These are phyloP conservation scores for Pachypeltis micranthus DNA, from an alignment of 1,140 invertebrate species.

Conservation along the genomic window DNA sequence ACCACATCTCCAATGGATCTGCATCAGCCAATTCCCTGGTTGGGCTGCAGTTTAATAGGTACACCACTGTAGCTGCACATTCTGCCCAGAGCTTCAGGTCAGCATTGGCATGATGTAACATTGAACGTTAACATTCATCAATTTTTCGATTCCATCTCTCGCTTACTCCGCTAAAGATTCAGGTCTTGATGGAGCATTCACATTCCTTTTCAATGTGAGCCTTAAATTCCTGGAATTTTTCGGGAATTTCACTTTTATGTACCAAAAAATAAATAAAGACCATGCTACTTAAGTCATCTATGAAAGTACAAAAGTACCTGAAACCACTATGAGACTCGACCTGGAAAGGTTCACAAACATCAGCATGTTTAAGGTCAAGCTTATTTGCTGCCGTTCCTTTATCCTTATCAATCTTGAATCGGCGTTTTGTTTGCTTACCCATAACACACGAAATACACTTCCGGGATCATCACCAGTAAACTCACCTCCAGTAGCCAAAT, in stretches of 20 bases:
- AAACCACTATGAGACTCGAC: conserved; percentile 25
- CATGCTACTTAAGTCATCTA: conserved; percentile 32
- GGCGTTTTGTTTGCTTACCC: neutral
- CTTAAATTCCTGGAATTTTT: conserved; percentile 22
- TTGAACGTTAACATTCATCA: neutral
- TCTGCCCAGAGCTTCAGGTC: neutral
- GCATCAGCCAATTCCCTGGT: neutral
- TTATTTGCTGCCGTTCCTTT: neutral
- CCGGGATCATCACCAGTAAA: neutral
- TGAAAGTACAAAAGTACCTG: conserved; percentile 32
- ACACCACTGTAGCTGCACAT: neutral
- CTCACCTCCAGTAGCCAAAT: neutral
- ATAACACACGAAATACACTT: neutral
- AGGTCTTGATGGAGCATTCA: neutral
- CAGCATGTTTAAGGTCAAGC: conserved; percentile 29
- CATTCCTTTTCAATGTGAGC: neutral
- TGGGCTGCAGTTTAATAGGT: neutral
- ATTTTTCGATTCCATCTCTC: neutral
- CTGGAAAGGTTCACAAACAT: conserved; percentile 29
- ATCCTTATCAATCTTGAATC: neutral
- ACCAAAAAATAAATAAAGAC: conserved; percentile 31
- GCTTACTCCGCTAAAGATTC: neutral
- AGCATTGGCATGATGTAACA: neutral
- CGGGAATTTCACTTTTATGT: too few species aligned
- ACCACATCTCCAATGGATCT: neutral